phyloP scores from a whole-genome alignment of 1,140 invertebrate genomes.

The Gryllus bimaculatus region DNA sequence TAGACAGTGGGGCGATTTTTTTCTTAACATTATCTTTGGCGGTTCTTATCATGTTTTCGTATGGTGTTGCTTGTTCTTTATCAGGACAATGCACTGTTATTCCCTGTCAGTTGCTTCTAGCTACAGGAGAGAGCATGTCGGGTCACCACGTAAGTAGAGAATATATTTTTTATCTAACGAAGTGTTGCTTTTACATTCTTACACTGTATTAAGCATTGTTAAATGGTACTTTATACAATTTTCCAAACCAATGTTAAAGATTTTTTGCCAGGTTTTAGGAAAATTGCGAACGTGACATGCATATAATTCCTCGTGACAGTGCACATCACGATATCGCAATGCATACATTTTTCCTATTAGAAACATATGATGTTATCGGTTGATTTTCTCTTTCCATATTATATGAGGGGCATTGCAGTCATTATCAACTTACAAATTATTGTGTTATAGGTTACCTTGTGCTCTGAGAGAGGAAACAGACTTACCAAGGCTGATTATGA shows the following conservation, averaged over 20 bases:
- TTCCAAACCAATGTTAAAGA: no score
- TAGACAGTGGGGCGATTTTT: neutral
- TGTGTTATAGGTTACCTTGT: slow-evolving; percentile 9
- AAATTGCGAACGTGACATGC: neutral
- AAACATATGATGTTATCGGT: no score
- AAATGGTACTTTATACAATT: no score
- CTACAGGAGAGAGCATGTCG: neutral
- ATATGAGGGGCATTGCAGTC: no score
- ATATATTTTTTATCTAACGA: no score
- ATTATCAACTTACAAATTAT: no score
- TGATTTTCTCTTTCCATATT: no score
- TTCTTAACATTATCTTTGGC: neutral
- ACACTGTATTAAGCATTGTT: no score
- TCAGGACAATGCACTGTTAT: neutral
- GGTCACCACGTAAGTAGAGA: neutral
- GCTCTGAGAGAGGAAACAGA: slow-evolving; percentile 7
- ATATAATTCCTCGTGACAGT: no score
- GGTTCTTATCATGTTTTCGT: neutral
- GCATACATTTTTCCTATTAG: no score
- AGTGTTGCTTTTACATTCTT: no score
- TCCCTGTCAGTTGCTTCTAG: neutral
- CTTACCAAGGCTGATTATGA: neutral
- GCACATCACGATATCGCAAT: no score
- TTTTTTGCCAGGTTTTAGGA: neutral
- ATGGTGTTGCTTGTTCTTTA: neutral